phyloP scores from a whole-genome alignment of 2,888 invertebrate species.

The Nomada ruficornis region DNA sequence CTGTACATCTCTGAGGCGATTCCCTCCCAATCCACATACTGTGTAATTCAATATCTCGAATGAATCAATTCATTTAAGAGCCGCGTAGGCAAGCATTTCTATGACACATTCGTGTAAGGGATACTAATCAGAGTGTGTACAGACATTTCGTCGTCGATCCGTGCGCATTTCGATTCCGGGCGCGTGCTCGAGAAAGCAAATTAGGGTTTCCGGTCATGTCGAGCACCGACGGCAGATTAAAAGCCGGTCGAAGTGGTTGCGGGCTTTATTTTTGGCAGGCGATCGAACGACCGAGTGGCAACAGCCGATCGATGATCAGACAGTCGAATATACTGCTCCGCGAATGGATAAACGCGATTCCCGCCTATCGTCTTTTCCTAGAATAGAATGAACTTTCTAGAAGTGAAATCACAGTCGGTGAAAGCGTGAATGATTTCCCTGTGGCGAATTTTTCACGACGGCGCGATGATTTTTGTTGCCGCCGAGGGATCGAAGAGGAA shows the following conservation, averaged over 20 bases:
- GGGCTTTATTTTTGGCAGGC: slow-evolving; percentile 69
- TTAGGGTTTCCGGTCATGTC: slow-evolving; percentile 30
- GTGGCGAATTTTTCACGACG: not conserved
- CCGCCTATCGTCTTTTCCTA: slow-evolving; percentile 16
- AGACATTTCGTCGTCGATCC: not conserved
- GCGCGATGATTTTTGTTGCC: not conserved
- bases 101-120: not conserved
- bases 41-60: too few relatives aligned
- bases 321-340: slow-evolving; percentile 35
- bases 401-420: not conserved
- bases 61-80: not conserved
- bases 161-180: slow-evolving; percentile 10
- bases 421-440: not conserved
- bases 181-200: slow-evolving; percentile 23
- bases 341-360: slow-evolving; percentile 34
- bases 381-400: not conserved
- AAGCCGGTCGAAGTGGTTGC: slow-evolving; percentile 53
- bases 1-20: too few relatives aligned
- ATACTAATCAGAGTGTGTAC: not conserved
- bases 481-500: not conserved
- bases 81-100: not conserved
- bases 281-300: slow-evolving; percentile 65
- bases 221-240: slow-evolving; percentile 55
- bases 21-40: not conserved
- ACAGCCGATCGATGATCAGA: slow-evolving; percentile 66